A percentile compares a stretch with the other conserved stretches of the same genome.
phyloP scores from a whole-genome alignment of 2,113 vertebrate species.

The Rhinolophus ferrumequinum region DNA sequence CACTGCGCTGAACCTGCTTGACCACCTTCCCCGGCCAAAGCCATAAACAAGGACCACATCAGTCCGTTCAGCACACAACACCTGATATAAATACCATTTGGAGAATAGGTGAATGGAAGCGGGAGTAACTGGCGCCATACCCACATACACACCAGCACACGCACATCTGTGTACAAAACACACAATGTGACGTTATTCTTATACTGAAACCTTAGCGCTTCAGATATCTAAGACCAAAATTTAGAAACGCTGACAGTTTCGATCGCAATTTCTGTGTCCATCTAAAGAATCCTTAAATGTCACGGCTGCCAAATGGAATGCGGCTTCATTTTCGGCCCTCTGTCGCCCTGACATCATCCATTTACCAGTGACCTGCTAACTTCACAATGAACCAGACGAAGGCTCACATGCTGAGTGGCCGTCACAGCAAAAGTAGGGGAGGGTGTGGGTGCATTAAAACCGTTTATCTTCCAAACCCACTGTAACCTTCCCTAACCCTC shows the following conservation, averaged over 20 bases:
- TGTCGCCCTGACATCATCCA: slow-evolving; percentile 65
- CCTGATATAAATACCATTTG: background rate
- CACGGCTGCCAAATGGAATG: slow-evolving; percentile 61
- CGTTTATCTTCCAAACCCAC: slow-evolving; percentile 36
- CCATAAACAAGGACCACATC: background rate
- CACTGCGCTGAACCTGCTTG: too few relatives aligned
- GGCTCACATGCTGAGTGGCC: slow-evolving; percentile 40
- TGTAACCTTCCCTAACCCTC: slow-evolving; percentile 54
- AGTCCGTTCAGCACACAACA: background rate
- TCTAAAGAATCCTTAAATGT: slow-evolving; percentile 69
- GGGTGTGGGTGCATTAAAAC: slow-evolving; percentile 64
- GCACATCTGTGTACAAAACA: fast-evolving
- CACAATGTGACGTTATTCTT: background rate
- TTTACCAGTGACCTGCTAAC: slow-evolving; percentile 71
- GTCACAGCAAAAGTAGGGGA: slow-evolving; percentile 31
- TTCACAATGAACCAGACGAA: slow-evolving; percentile 41
- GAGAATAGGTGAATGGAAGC: fast-evolving
- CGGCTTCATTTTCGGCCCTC: background rate
- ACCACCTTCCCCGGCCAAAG: background rate
- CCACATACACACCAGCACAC: background rate
- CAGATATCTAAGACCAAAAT: background rate
- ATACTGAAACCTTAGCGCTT: background rate
- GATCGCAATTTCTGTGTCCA: slow-evolving; percentile 58
- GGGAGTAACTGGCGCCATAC: background rate
- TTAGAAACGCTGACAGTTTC: slow-evolving; percentile 45